phyloP scores from a whole-genome alignment of 2,888 invertebrate species.

The Ariolimax columbianus region DNA sequence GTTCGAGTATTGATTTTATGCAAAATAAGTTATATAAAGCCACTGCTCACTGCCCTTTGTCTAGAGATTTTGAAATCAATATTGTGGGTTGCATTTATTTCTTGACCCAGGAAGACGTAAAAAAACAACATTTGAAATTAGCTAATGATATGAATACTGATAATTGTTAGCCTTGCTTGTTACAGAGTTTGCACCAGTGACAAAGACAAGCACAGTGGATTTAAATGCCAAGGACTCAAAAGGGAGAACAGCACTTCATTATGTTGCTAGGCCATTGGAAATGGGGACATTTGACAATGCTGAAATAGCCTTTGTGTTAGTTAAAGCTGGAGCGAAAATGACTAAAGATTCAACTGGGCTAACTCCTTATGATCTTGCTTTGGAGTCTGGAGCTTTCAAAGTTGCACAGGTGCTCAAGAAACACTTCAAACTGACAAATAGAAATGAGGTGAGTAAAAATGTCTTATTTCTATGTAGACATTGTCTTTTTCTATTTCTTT shows the following conservation, averaged over 20 bases:
- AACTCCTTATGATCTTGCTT: slow-evolving; percentile 60
- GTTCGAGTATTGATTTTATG: too few relatives aligned
- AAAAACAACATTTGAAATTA: too few relatives aligned
- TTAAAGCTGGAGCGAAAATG: slow-evolving; percentile 59
- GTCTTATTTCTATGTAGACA: too few relatives aligned
- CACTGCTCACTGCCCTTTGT: too few relatives aligned
- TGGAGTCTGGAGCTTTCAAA: slow-evolving; percentile 49
- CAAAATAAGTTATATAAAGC: too few relatives aligned
- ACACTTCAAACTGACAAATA: slow-evolving; percentile 13
- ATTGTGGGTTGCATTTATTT: too few relatives aligned
- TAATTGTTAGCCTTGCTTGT: neutral
- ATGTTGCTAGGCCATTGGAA: slow-evolving; percentile 40
- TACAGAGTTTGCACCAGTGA: slow-evolving; percentile 1
- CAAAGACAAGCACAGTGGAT: slow-evolving; percentile 55
- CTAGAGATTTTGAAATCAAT: too few relatives aligned
- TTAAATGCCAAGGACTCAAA: slow-evolving; percentile 52
- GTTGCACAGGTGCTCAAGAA: slow-evolving; percentile 51
- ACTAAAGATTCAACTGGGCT: slow-evolving; percentile 66
- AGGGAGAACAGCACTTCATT: slow-evolving; percentile 56
- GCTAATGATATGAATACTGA: too few relatives aligned
- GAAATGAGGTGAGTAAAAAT: slow-evolving; percentile 17
- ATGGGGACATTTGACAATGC: slow-evolving; percentile 57
- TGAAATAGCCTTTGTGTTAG: slow-evolving; percentile 55
- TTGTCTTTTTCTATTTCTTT: too few relatives aligned
- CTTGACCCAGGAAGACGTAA: too few relatives aligned